Conservation (phyloP, 2,113 vertebrate genomes). For the Ochotona curzoniae region DNA sequence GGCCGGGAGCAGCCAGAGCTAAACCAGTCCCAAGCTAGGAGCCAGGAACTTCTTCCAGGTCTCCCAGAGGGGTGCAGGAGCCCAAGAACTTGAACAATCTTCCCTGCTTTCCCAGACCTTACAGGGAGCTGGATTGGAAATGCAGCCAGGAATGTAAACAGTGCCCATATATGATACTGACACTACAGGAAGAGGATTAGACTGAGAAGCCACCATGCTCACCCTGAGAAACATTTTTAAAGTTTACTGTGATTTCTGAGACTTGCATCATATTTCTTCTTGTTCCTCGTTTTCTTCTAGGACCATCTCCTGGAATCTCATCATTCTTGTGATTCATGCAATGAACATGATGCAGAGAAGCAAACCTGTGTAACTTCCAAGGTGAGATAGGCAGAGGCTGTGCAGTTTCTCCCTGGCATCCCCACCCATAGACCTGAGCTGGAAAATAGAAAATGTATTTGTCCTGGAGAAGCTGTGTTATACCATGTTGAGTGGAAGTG, state of each 20-base stretch:
- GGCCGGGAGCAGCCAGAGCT: no score
- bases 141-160: no score
- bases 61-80: no score
- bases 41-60: no score
- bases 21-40: no score
- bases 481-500: not conserved
- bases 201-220: no score
- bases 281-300: not conserved
- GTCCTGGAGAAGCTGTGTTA: not conserved
- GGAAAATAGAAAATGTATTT: not conserved
- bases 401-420: not conserved
- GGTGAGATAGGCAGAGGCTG: not conserved
- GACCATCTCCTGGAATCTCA: not conserved
- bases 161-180: no score
- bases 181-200: no score
- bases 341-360: not conserved
- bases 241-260: conserved; percentile 23
- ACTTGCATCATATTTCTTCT: not conserved
- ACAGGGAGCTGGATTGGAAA: no score
- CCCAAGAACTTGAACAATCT: no score
- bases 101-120: no score
- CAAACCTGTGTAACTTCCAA: not conserved
- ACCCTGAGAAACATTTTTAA: not conserved
- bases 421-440: not conserved
- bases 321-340: not conserved